Evolutionary conservation across 2,797 vertebrate genomes (phyloP), one percentile per base, ranked within the genome.

Genomic region (Coilia nasus): DNA sequence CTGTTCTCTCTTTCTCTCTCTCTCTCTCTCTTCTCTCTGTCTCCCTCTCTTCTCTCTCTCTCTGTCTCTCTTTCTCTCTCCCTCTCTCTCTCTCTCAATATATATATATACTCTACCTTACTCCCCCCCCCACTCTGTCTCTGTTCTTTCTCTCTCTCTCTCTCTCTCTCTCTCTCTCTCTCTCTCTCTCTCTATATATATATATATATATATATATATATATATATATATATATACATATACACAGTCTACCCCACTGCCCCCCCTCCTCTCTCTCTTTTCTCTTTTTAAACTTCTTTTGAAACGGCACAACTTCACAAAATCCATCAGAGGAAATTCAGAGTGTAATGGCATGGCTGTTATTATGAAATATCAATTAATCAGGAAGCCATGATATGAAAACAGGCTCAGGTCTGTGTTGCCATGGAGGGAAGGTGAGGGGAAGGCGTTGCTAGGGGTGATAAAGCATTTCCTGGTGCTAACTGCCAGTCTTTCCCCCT

Each of bases 391-490:
- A 6, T 75, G 67, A 75, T 31, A 75, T 75, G 25, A 60, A 31
- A 82, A 57, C 7, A 35, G 28, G 25, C 31, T 57, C 95, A 95
- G 95, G 94, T 93, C 94, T 35, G 95, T 95, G 95, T 95, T 94
- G 95, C 96, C 92, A 95, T 93, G 96, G 94, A 95, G 95, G 95
- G 96, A 95, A 93, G 67, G 31, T 41, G 67, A 31, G 31, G 67
- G 67, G 31, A 15, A 41, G 67, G 93, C 91, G 96, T 97, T 96
- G 94, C 96, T 96, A 96, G 94, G 31, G 96, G 96, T 93, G 94
- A 97, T 96, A 94, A 95, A 92, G 92, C 96, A 95, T 96, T 96
- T 96, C 93, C 95, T 93, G 93, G 94, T 93, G 93, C 95, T 96
- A 97, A 97, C 95, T 95, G 96, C 95, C 96, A 96, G 96, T 97